Evolutionary conservation across 30 jellyfish, hydroid and myxozoan genomes (phyloP).

Genomic region (Hydractinia echinata): DNA sequence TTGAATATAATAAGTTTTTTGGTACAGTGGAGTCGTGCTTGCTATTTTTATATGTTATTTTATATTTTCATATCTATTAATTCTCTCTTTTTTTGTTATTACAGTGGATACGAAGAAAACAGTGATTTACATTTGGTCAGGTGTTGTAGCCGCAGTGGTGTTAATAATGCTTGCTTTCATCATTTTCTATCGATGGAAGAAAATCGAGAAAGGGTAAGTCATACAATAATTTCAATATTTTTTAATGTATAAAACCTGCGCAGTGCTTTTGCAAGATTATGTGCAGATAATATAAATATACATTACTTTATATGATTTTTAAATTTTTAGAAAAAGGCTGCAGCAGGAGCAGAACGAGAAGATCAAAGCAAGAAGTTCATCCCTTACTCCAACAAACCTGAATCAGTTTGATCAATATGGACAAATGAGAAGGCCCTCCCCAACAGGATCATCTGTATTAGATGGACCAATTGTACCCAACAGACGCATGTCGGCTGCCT

Average conservation of each 20-base stretch:
- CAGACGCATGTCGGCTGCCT: constrained; percentile 6
- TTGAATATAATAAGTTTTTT: background rate
- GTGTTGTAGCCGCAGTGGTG: constrained; percentile 21
- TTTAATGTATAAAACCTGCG: too few species aligned
- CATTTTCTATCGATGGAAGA: constrained; percentile 22
- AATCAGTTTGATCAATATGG: background rate
- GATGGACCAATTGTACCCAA: constrained; percentile 15
- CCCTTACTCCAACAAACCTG: constrained; percentile 17
- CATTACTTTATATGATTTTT: background rate
- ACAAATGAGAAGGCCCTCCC: background rate
- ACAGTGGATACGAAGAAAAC: background rate
- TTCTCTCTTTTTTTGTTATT: too few species aligned
- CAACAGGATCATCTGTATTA: constrained; percentile 15
- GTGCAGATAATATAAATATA: background rate
- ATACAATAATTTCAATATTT: too few species aligned
- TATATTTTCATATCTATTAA: too few species aligned
- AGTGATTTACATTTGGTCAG: constrained; percentile 23
- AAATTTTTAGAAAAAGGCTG: background rate
- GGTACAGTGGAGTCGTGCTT: background rate
- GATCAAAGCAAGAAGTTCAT: background rate
- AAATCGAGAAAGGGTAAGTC: constrained; percentile 28
- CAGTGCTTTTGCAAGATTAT: background rate
- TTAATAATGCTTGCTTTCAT: constrained; percentile 1
- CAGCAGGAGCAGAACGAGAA: background rate
- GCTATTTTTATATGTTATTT: too few species aligned